phyloP scores from a whole-genome alignment of 2,113 vertebrate genomes.

The Tyto alba region DNA sequence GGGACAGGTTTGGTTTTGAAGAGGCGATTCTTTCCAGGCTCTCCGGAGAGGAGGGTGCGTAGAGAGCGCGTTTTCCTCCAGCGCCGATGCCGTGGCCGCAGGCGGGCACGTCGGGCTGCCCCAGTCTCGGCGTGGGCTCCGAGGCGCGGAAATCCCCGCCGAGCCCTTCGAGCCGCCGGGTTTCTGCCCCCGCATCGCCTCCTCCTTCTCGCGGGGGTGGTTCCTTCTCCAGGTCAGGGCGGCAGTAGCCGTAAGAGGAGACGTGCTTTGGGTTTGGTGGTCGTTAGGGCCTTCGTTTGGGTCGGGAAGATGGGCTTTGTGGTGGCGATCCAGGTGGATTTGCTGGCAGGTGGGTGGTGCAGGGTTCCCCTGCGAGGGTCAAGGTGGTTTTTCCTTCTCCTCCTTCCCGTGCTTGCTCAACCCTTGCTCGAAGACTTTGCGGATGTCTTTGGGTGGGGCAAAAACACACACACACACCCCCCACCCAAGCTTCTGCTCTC shows the following conservation, averaged over 20 bases:
- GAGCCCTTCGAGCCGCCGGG: rapidly evolving
- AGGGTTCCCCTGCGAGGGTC: too few relatives aligned
- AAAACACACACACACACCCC: too few relatives aligned
- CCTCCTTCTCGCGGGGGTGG: neutral
- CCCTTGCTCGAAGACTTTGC: neutral
- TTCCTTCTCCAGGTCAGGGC: neutral
- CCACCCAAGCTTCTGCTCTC: too few relatives aligned
- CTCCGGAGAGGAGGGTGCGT: neutral
- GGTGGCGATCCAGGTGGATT: too few relatives aligned
- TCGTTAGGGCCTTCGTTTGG: too few relatives aligned
- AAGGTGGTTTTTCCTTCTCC: too few relatives aligned
- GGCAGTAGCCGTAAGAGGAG: neutral
- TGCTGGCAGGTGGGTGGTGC: neutral
- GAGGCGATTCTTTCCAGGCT: neutral
- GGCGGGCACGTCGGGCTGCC: rapidly evolving
- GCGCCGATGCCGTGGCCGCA: too few relatives aligned
- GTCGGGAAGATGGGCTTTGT: neutral
- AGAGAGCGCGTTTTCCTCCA: neutral
- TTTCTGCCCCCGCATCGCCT: neutral
- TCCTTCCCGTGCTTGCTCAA: too few relatives aligned
- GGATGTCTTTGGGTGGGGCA: rapidly evolving
- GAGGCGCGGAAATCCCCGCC: too few relatives aligned
- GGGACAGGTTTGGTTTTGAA: neutral
- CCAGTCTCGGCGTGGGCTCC: rapidly evolving
- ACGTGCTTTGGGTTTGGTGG: rapidly evolving